Base-by-base conservation (phyloP, 2,888 invertebrate genomes). In the Cordilura impudica region DNA sequence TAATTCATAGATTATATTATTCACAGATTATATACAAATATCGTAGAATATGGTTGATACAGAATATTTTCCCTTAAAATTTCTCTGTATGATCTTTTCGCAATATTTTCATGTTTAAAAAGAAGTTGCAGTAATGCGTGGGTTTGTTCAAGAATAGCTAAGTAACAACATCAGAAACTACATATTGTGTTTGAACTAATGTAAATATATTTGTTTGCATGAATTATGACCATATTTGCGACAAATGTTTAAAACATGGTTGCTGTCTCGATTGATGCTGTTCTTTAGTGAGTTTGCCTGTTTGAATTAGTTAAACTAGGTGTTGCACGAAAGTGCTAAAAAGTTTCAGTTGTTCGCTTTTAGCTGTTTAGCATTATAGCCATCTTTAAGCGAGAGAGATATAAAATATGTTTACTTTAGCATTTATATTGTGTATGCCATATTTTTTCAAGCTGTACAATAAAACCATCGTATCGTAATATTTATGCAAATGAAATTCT, bases 201-300 rank as follows among this genome's bases (percentile, higher is more conserved):
- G 84, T 84, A 82, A 85, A 84, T 84, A 84, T 85, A 84, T 87
- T 82, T 86, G 85, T 85, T 86, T 84, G 87, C 87, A 88, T 87
- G 87, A 87, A 84, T 87, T 88, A 87, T 88, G 88, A 84, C 85
- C 87, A 86, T 85, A 87, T 85, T 81, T 82, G 83, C 85, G 85
- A 87, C 87, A 87, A 86, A 87, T 85, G 82, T 81, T 74, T 66
- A 47, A 58, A 54, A 56, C 29, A 60, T 60, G 66, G 65, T 65
- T 60, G 53, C 49, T 43, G 53, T 65, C 31, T 35, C 39, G 54
- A 54, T 7, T 39, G 39, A 31, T 71, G 65, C 10, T 2, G n/a
- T 49, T 19, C 10, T 1, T 19, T 19, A 51, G 23, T 31, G 16
- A 26, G 31, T 65, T n/a, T n/a, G n/a, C n/a, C n/a, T n/a, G 35